Evolutionary conservation across 1,140 invertebrate species (phyloP).

Genomic region (Brevipalpus yothersi): DNA sequence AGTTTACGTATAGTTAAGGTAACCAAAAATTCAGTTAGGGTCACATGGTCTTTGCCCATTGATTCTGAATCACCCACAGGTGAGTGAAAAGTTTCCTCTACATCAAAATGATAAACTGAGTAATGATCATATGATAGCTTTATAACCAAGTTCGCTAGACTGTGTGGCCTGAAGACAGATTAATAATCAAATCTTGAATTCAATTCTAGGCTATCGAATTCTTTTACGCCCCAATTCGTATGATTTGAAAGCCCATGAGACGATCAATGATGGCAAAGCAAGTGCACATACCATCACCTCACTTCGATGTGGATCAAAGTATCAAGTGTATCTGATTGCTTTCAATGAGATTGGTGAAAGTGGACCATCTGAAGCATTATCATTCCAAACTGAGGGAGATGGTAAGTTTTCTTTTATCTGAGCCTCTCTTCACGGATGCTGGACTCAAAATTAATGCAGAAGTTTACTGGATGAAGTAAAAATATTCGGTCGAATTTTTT

Average conservation of each 20-base stretch:
- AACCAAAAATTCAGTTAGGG: constrained; percentile 7
- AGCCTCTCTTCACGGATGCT: too few relatives aligned
- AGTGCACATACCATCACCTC: constrained; percentile 11
- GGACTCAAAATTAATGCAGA: too few relatives aligned
- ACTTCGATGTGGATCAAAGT: constrained; percentile 42
- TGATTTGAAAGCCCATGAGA: neutral
- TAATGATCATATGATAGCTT: neutral
- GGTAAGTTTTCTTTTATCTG: constrained; percentile 8
- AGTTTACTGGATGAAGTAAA: too few relatives aligned
- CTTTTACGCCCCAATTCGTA: neutral
- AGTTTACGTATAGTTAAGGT: constrained; percentile 7
- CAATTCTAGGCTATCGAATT: neutral
- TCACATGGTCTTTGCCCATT: constrained; percentile 6
- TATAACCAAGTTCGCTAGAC: neutral
- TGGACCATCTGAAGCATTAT: constrained; percentile 33
- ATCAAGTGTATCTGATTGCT: constrained; percentile 62
- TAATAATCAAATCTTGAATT: neutral
- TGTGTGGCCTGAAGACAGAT: neutral
- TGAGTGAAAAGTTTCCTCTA: neutral
- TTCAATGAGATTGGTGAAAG: constrained; percentile 68
- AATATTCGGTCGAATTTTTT: too few relatives aligned
- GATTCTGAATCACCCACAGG: neutral
- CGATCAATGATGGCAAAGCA: neutral
- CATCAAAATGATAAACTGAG: neutral
- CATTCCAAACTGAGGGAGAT: constrained; percentile 13